phyloP scores from a whole-genome alignment of 2,797 vertebrate genomes.

The Zenarchopterus dispar region DNA sequence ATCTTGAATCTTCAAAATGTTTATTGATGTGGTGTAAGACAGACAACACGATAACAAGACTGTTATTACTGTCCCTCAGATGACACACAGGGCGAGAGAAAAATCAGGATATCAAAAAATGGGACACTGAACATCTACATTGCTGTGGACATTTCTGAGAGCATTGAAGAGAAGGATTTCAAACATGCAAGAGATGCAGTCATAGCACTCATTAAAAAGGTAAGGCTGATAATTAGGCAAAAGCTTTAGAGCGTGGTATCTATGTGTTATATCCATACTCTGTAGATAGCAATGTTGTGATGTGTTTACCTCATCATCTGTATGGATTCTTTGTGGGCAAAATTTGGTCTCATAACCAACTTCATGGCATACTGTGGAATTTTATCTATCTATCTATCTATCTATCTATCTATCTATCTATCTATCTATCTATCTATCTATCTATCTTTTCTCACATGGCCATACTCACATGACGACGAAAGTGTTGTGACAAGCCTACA shows the following conservation, averaged over 20 bases:
- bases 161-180: slow-evolving; percentile 56
- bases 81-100: slow-evolving; percentile 55
- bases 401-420: too few species aligned
- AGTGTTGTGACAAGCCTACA: too few species aligned
- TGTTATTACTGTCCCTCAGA: slow-evolving; percentile 45
- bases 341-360: too few species aligned
- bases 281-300: background rate
- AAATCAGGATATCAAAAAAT: slow-evolving; percentile 70
- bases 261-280: background rate
- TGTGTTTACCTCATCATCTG: background rate
- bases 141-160: slow-evolving; percentile 83
- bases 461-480: too few species aligned
- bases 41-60: background rate
- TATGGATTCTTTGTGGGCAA: too few species aligned
- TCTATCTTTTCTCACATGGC: too few species aligned
- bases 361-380: too few species aligned
- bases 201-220: slow-evolving; percentile 77
- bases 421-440: too few species aligned
- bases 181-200: slow-evolving; percentile 44
- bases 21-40: background rate
- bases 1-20: too few species aligned
- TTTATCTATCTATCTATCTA: too few species aligned
- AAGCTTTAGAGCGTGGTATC: too few species aligned
- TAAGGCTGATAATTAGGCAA: slow-evolving; percentile 34
- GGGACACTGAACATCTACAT: slow-evolving; percentile 86